Evolutionary conservation across 2,888 invertebrate species (phyloP), one percentile per base, ranked within the genome.

Genomic region (Mythimna impura): DNA sequence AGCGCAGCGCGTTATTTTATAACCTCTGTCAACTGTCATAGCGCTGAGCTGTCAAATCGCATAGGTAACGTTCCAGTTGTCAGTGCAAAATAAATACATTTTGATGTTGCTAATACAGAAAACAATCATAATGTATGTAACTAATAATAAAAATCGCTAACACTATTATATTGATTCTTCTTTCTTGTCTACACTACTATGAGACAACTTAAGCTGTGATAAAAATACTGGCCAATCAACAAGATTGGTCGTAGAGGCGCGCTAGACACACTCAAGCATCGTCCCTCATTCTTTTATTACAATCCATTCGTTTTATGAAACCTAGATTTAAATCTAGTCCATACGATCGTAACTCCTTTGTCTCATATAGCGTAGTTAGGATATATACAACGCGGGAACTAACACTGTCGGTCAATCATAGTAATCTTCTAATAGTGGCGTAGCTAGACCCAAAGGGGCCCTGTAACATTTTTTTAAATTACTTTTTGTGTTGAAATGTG

Each of bases 201-300:
- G 20, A 73, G 43, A n/a, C 2, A n/a, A 5, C 3, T 2, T 14
- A 50, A 34, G 20, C 9, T 14, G 34, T 10, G 1, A 9, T 12
- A 20, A 47, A 74, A 50, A 30, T 9, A 54, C 54, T 54, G 22
- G 2, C 25, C 60, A 76, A 74, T 69, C 69, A 54, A 47, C 30
- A 40, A 74, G 47, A 69, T 74, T 76, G 69, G 36, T 77, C 30
- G 22, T 40, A 50, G 78, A 47, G 40, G 75, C 57, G 50, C 30
- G 61, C 71, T 61, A 70, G 71, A 70, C 54, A 22, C 55, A 40
- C 36, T 54, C 60, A 77, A 77, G 54, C 47, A 50, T n/a, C 47
- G 40, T 34, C 77, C 50, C 47, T 70, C 30, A 12, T 43, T 75
- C 34, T 77, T 75, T 75, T 75, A 61, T 75, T 55, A 43, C 71